Evolutionary conservation across 2,888 invertebrate genomes (phyloP), one percentile per base, ranked within the genome.

Genomic region (Rhorus exstirpatorius): DNA sequence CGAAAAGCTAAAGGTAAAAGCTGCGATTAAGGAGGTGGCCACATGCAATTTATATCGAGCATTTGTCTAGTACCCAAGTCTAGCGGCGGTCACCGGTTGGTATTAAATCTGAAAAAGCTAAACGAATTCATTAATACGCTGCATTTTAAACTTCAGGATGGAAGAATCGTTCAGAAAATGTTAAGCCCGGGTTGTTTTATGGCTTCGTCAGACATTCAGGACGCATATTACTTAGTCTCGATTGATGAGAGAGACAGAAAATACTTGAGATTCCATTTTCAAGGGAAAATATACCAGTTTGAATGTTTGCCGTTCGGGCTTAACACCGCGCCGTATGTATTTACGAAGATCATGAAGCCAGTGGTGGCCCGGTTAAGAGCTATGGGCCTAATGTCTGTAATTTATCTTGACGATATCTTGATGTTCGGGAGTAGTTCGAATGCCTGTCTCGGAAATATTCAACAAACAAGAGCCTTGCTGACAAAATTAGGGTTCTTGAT

Each of bases 271-370:
- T 88, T 87, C 68, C 1, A 24, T 17, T 87, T 85, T 67, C 21
- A 81, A 4, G 72, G 61, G 1, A 68, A 6, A 10, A 3, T 83
- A 2, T 67, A 60, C 17, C 26, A 72, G 41, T 72, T 79, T 14
- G 26, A 58, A 3, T 79, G 80, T 44, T 24, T 88, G 10, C 87
- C 87, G 3, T 88, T 88, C 67, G 87, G 86, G 0, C 63, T 88
- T 6, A 84, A 82, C 41, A 85, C 86, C 10, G 85, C 86, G 0
- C 86, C 87, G 3, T 85, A 77, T 53, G 58, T 85, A 0, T 88
- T 88, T 35, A 87, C 88, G 1, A 88, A 83, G 31, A n/a, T 83
- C 2, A 19, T 78, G 19, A 83, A 75, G 19, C 75, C 81, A 17
- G 65, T 79, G 1, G 55, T 58, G 7, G 38, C 55, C 0, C 31